Percentiles rank a stretch among this genome's conserved stretches.
Evolutionary conservation across 2,113 vertebrate genomes (phyloP).

Genomic region (Bos javanicus): DNA sequence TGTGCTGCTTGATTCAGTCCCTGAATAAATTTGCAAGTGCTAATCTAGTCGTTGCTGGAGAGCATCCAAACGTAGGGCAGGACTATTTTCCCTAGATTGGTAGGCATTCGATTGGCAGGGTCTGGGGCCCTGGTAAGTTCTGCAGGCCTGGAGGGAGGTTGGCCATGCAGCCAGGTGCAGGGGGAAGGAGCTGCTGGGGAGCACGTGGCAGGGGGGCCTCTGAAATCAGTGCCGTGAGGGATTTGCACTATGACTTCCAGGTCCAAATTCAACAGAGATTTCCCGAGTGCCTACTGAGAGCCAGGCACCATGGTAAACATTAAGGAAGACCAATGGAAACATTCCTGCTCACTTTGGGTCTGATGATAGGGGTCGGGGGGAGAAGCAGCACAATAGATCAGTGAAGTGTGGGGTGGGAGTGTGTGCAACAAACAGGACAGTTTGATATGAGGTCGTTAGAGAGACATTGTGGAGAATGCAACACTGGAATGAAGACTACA

Average conservation of each 20-base stretch:
- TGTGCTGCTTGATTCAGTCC: conserved; percentile 28
- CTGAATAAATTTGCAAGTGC: conserved; percentile 42
- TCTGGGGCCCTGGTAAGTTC: conserved; percentile 26
- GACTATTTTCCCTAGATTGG: neutral
- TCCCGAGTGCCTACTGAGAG: neutral
- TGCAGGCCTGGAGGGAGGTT: neutral
- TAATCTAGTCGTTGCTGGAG: conserved; percentile 52
- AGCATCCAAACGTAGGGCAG: conserved; percentile 21
- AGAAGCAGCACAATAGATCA: neutral
- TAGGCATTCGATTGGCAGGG: conserved; percentile 35
- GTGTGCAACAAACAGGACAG: neutral
- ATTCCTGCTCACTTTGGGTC: neutral
- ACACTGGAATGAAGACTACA: neutral
- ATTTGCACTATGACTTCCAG: neutral
- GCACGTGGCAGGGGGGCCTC: neutral
- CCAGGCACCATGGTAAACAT: neutral
- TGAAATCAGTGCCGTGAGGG: neutral
- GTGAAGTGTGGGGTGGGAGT: neutral
- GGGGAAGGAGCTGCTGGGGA: neutral
- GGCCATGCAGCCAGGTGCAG: neutral
- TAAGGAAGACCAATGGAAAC: neutral
- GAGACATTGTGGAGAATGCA: neutral
- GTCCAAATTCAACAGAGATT: neutral
- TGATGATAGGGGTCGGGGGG: neutral
- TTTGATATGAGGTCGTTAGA: neutral